phyloP scores from a whole-genome alignment of 2,888 invertebrate genomes.

The Formica aserva region DNA sequence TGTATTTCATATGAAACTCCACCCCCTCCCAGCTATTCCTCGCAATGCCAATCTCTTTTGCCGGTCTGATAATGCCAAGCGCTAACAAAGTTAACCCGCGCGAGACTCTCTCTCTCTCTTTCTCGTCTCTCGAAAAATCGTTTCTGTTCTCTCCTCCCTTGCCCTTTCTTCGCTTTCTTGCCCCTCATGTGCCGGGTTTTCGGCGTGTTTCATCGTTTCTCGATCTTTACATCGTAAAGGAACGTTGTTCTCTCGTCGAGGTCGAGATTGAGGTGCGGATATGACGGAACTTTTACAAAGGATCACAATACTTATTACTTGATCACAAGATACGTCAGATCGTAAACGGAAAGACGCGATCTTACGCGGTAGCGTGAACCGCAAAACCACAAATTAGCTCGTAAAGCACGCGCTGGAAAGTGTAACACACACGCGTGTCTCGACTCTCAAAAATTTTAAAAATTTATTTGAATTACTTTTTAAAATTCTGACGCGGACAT shows the following conservation, averaged over 20 bases:
- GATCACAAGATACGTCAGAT: neutral
- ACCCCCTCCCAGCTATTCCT: slow-evolving; percentile 80
- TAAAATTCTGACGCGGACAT: neutral
- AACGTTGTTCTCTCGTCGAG: neutral
- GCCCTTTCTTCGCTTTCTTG: neutral
- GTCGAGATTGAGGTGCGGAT: neutral
- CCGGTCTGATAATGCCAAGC: slow-evolving; percentile 80
- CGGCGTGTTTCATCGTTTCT: slow-evolving; percentile 8
- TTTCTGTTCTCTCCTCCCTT: slow-evolving; percentile 29
- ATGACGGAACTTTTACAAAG: neutral
- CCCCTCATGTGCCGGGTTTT: neutral
- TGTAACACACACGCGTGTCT: slow-evolving; percentile 4
- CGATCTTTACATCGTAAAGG: slow-evolving; percentile 2
- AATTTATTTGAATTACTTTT: neutral
- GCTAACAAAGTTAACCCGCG: slow-evolving; percentile 79
- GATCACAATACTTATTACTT: neutral
- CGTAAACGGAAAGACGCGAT: neutral
- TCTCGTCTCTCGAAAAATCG: slow-evolving; percentile 5
- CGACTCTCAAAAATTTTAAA: neutral
- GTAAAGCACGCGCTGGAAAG: slow-evolving; percentile 55
- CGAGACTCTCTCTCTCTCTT: slow-evolving; percentile 17
- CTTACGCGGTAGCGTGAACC: slow-evolving; percentile 25
- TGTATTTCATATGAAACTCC: slow-evolving; percentile 86
- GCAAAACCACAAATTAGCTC: slow-evolving; percentile 59
- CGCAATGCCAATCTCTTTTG: slow-evolving; percentile 84